phyloP scores from a whole-genome alignment of 2,888 invertebrate genomes.

The Iselma pallidipennis region DNA sequence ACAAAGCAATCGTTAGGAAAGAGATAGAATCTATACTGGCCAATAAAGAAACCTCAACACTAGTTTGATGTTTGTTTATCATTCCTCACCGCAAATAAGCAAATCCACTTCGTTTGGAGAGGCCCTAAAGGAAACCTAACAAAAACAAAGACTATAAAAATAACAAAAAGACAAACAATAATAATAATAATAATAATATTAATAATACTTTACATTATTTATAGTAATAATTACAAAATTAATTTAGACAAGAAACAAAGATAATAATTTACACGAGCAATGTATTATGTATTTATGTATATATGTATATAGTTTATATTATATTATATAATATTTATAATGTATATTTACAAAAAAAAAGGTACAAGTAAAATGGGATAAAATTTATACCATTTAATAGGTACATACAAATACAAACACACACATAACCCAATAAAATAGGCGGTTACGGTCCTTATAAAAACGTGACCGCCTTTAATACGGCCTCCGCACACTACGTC shows the following conservation, averaged over 20 bases:
- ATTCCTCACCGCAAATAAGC: too few species aligned
- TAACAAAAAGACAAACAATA: slow-evolving; percentile 32
- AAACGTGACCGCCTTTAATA: too few species aligned
- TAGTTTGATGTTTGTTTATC: too few species aligned
- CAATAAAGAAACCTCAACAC: too few species aligned
- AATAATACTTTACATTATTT: too few species aligned
- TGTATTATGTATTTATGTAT: slow-evolving; percentile 14
- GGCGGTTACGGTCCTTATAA: too few species aligned
- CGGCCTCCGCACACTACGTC: too few species aligned
- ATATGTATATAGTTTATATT: background rate
- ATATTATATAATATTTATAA: background rate
- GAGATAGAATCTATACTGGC: too few species aligned
- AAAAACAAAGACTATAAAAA: slow-evolving; percentile 36
- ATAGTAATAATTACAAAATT: slow-evolving; percentile 27
- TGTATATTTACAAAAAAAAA: slow-evolving; percentile 11
- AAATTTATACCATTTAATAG: background rate
- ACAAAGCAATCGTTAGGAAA: too few species aligned
- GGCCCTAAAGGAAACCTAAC: slow-evolving; percentile 37
- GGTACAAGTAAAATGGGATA: slow-evolving; percentile 11
- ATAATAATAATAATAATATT: slow-evolving; percentile 28
- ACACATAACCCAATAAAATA: too few species aligned
- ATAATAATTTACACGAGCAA: slow-evolving; percentile 31
- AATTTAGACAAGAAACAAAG: slow-evolving; percentile 36
- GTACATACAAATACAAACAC: too few species aligned
- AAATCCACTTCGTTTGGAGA: too few species aligned